Conservation (phyloP, 2,888 invertebrate genomes). For the Nasonovia ribisnigri region DNA sequence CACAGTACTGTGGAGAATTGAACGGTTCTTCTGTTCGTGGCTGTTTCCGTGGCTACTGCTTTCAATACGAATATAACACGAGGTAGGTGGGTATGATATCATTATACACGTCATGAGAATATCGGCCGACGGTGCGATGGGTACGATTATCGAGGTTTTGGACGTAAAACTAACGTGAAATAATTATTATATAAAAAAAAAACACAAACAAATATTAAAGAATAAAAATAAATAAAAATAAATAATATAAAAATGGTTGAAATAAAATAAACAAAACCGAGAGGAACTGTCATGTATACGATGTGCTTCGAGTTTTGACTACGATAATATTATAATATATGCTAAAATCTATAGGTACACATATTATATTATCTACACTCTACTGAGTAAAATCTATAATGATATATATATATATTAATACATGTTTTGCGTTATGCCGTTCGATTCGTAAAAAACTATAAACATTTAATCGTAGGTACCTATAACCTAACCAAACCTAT, state of each 20-base stretch:
- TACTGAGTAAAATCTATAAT: not conserved
- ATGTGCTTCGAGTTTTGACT: conserved; percentile 48
- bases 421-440: not conserved
- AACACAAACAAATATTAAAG: not conserved
- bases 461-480: not conserved
- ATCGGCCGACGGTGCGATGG: too few species aligned
- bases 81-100: not conserved
- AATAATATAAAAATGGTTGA: not conserved
- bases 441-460: not conserved
- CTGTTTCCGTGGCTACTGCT: not conserved
- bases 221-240: not conserved
- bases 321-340: not conserved
- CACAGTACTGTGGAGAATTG: not conserved
- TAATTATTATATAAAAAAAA: not conserved
- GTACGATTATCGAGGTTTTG: not conserved
- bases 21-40: not conserved
- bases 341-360: not conserved
- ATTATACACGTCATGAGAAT: not conserved
- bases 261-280: not conserved
- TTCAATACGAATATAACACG: not conserved
- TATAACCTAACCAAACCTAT: too few species aligned
- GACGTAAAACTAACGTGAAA: not conserved
- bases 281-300: not conserved
- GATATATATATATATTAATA: not conserved
- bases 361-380: conserved; percentile 17